Conservation (phyloP, 2,797 vertebrate genomes). For the Argya squamiceps region DNA sequence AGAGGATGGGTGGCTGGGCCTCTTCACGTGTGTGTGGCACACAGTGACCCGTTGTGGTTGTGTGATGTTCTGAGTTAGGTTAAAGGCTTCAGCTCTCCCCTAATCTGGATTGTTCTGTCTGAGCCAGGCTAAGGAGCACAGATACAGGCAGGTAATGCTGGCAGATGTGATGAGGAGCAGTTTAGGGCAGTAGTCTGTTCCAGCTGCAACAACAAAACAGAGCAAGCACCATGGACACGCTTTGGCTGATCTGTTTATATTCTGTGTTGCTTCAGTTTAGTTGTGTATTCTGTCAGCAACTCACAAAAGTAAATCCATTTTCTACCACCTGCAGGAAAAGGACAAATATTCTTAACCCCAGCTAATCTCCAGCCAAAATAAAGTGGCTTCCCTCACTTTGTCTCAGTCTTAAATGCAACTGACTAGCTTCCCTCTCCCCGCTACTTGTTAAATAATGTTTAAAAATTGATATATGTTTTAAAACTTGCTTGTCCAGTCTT, state of each 20-base stretch:
- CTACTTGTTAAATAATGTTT: not conserved
- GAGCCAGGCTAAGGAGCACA: not conserved
- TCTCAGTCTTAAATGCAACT: not conserved
- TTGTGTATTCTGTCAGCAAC: not conserved
- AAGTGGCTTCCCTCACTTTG: not conserved
- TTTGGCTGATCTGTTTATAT: not conserved
- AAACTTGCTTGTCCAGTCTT: not conserved
- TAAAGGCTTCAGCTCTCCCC: not conserved
- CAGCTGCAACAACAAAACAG: conserved; percentile 31
- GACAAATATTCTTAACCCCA: not conserved
- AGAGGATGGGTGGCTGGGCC: conserved; percentile 16
- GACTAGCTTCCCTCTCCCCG: not conserved
- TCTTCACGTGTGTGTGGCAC: conserved; percentile 23
- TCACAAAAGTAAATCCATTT: not conserved
- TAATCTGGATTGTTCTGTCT: not conserved
- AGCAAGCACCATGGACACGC: not conserved
- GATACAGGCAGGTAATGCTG: not conserved
- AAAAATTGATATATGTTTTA: not conserved
- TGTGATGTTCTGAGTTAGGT: not conserved
- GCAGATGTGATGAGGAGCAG: not conserved
- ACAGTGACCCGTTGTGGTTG: not conserved
- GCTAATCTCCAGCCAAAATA: not conserved
- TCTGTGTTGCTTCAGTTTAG: not conserved
- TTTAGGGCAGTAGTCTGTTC: conserved; percentile 4
- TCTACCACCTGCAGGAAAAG: conserved; percentile 1